Evolutionary conservation across 2,888 invertebrate species (phyloP).

Genomic region (Platynereis dumerilii): DNA sequence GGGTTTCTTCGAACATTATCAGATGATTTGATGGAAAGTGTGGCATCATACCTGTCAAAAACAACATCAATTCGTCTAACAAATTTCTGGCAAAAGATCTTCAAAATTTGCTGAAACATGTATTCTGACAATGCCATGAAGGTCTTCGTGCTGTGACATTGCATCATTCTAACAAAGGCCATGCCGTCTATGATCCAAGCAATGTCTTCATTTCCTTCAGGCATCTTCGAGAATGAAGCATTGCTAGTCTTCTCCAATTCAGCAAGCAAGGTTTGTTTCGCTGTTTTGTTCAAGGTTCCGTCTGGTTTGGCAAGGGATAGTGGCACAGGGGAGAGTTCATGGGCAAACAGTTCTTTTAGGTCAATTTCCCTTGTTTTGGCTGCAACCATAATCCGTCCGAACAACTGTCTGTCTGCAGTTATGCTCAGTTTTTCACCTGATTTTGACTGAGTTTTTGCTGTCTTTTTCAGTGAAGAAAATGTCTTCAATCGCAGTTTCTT

Average conservation of each 20-base stretch:
- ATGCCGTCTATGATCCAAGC: background rate
- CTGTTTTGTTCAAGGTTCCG: background rate
- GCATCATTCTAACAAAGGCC: background rate
- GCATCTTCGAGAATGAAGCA: background rate
- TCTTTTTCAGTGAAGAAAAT: too few species aligned
- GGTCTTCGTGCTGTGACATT: background rate
- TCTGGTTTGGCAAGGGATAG: background rate
- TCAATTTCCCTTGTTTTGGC: conserved; percentile 4
- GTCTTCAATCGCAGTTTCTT: too few species aligned
- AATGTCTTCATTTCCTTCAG: too few species aligned
- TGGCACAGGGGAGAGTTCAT: background rate
- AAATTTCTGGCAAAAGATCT: too few species aligned
- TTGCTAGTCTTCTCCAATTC: background rate
- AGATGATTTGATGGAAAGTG: too few species aligned
- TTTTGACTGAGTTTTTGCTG: too few species aligned
- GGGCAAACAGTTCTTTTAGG: background rate
- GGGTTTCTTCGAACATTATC: too few species aligned
- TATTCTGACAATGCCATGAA: background rate
- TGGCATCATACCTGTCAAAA: too few species aligned
- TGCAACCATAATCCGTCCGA: background rate
- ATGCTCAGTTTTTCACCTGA: too few species aligned
- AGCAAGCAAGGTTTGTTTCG: background rate
- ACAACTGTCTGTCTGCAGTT: too few species aligned
- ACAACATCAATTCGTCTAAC: too few species aligned
- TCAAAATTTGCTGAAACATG: too few species aligned